These are phyloP conservation scores for Amphiduros pacificus DNA, from an alignment of 2,888 invertebrate species.

Conservation along the genomic window DNA sequence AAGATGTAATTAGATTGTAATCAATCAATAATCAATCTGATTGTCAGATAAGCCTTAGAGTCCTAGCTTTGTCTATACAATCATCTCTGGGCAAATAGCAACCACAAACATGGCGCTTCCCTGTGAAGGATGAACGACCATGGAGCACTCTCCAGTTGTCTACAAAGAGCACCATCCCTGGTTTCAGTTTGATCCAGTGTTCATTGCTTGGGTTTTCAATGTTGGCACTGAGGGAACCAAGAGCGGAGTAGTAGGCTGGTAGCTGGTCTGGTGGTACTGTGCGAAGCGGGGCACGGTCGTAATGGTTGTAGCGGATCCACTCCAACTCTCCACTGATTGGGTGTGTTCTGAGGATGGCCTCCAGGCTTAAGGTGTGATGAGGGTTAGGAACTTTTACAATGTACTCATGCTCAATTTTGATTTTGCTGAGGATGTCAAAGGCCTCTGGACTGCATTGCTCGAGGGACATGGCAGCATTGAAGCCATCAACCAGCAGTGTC, in stretches of 20 bases:
- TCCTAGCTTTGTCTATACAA: constrained; percentile 40
- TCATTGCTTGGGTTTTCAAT: constrained; percentile 57
- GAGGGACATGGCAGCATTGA: constrained; percentile 68
- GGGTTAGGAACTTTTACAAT: not conserved
- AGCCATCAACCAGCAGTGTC: constrained; percentile 75
- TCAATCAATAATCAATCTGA: too few species aligned
- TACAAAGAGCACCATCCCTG: constrained; percentile 73
- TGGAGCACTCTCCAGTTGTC: constrained; percentile 81
- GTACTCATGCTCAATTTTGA: not conserved
- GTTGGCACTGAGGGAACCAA: constrained; percentile 32
- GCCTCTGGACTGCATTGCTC: constrained; percentile 57
- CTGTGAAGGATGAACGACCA: constrained; percentile 72
- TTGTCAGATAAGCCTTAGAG: constrained; percentile 35
- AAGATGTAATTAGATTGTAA: too few species aligned
- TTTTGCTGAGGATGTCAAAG: constrained; percentile 56
- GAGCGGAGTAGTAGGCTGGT: constrained; percentile 66
- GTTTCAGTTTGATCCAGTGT: constrained; percentile 57
- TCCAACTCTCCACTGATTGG: constrained; percentile 64
- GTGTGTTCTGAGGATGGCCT: constrained; percentile 48
- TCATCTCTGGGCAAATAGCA: constrained; percentile 74
- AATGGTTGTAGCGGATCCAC: constrained; percentile 72
- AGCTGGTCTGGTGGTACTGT: constrained; percentile 64
- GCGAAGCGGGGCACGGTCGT: constrained; percentile 72
- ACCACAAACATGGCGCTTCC: constrained; percentile 70
- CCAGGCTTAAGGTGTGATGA: constrained; percentile 29